Evolutionary conservation across 2,113 vertebrate genomes (phyloP).

Genomic region (Chaenogobius annularis): DNA sequence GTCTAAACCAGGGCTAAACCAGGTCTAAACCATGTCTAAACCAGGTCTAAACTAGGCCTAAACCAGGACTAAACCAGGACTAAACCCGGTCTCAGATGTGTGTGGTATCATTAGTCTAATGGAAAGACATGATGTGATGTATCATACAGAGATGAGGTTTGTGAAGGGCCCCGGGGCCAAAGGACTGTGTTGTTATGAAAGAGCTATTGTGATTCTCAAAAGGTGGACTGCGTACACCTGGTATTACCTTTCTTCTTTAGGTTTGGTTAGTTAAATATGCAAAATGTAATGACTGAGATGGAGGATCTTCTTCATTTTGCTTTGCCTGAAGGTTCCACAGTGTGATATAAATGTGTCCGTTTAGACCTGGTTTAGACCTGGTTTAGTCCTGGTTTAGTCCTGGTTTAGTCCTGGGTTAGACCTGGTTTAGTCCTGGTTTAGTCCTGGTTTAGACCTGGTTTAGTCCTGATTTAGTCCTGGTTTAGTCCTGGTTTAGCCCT

Average conservation of each 20-base stretch:
- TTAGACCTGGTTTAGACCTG: constrained; percentile 28
- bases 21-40: too few species aligned
- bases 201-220: background rate
- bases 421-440: background rate
- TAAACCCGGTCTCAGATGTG: too few species aligned
- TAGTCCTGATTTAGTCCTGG: background rate
- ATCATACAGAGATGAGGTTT: background rate
- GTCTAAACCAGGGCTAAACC: background rate
- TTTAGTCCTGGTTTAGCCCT: constrained; percentile 21
- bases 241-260: background rate
- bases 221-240: background rate
- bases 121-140: background rate
- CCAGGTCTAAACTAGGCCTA: too few species aligned
- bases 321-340: too few species aligned
- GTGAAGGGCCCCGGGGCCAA: background rate
- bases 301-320: too few species aligned
- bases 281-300: too few species aligned
- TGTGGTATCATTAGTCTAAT: background rate
- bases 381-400: background rate
- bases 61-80: too few species aligned
- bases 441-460: constrained; percentile 28
- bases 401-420: too few species aligned
- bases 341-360: too few species aligned
- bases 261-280: too few species aligned
- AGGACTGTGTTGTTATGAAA: background rate